phyloP scores from a whole-genome alignment of 2,113 vertebrate species.

The Heterotis niloticus region DNA sequence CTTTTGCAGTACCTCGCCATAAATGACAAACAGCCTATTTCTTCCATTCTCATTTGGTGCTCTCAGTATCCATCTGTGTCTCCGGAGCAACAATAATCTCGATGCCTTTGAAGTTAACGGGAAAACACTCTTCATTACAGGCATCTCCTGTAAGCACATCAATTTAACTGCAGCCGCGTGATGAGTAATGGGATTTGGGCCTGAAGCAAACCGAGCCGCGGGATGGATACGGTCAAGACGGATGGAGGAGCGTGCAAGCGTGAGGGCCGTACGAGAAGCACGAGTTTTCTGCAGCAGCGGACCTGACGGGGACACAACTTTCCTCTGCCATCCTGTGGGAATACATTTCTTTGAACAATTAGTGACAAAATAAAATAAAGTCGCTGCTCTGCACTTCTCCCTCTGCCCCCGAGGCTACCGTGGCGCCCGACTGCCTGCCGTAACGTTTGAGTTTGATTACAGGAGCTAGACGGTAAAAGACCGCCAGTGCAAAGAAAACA shows the following conservation, averaged over 20 bases:
- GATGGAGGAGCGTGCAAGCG: too few relatives aligned
- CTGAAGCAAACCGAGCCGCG: conserved; percentile 43
- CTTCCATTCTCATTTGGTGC: background rate
- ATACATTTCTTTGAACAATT: background rate
- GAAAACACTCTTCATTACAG: background rate
- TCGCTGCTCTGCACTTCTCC: background rate
- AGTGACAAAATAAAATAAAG: background rate
- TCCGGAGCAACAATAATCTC: background rate
- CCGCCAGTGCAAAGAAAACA: conserved; percentile 39
- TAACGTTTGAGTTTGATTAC: conserved; percentile 33
- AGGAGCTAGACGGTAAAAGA: conserved; percentile 40
- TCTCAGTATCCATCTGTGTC: conserved; percentile 10
- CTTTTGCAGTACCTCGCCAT: background rate
- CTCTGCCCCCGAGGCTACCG: background rate
- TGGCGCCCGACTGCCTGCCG: too few relatives aligned
- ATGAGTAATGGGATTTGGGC: conserved; percentile 41
- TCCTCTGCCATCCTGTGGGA: background rate
- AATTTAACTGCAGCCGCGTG: conserved; percentile 40
- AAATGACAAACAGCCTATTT: background rate
- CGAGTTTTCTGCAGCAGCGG: too few relatives aligned
- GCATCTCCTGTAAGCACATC: conserved; percentile 23
- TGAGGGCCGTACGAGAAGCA: conserved; percentile 3
- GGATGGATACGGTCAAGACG: conserved; percentile 6
- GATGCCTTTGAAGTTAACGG: conserved; percentile 7
- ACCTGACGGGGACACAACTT: too few relatives aligned